Evolutionary conservation across 2,888 invertebrate species (phyloP).

Genomic region (Rhaphigaster nebulosa): DNA sequence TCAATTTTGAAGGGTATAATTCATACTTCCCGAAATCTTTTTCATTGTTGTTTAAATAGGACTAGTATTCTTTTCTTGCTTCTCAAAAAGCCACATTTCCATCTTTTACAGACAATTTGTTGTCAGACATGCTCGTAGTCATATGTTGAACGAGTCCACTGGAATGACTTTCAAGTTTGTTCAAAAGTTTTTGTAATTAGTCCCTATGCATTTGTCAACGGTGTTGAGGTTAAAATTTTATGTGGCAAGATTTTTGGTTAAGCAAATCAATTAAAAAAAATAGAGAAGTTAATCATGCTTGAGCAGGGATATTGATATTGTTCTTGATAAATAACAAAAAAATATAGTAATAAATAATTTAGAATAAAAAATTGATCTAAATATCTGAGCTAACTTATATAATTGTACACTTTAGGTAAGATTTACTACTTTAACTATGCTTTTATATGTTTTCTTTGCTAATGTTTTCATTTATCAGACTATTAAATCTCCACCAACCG

Average conservation of each 20-base stretch:
- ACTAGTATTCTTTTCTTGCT: too few relatives aligned
- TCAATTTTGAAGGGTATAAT: too few relatives aligned
- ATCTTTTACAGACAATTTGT: too few relatives aligned
- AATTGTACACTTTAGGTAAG: not conserved
- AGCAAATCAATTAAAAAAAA: not conserved
- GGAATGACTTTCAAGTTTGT: not conserved
- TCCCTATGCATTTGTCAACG: too few relatives aligned
- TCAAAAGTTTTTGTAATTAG: too few relatives aligned
- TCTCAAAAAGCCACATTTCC: too few relatives aligned
- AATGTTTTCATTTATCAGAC: not conserved
- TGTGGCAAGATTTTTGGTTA: not conserved
- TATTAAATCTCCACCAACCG: not conserved
- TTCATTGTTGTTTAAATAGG: too few relatives aligned
- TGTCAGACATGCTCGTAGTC: too few relatives aligned
- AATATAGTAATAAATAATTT: not conserved
- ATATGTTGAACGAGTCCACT: too few relatives aligned
- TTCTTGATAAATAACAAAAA: not conserved
- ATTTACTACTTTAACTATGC: not conserved
- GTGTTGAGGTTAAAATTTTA: not conserved
- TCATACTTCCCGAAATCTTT: too few relatives aligned
- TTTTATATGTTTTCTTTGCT: not conserved
- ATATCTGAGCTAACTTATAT: not conserved
- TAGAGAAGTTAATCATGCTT: not conserved
- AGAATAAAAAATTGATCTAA: not conserved
- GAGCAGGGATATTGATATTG: not conserved